Percentiles rank a stretch among this genome's conserved stretches.
These are phyloP conservation scores for Agrochola lychnidis DNA, from an alignment of 2,888 invertebrate genomes.

Conservation along the genomic window DNA sequence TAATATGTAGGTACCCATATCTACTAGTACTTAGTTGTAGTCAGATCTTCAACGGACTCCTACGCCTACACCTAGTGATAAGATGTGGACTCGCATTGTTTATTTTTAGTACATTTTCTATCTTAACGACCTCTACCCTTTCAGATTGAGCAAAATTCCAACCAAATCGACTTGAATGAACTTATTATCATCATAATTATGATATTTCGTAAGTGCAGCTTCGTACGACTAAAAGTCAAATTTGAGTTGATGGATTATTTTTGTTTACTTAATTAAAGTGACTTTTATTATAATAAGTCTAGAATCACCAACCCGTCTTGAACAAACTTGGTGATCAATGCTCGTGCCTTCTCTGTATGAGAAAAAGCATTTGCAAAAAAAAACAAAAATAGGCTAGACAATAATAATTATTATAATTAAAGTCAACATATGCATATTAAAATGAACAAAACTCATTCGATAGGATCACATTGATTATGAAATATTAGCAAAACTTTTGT, in stretches of 20 bases:
- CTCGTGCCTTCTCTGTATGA: no score
- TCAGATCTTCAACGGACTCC: constrained; percentile 39
- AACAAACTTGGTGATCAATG: no score
- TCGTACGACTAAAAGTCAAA: constrained; percentile 1
- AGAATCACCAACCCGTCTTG: no score
- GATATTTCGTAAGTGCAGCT: constrained; percentile 7
- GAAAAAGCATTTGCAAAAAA: no score
- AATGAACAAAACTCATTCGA: neutral
- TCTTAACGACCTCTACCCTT: constrained; percentile 55
- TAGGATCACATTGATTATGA: neutral
- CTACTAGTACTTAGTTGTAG: neutral
- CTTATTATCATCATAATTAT: neutral
- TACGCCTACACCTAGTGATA: constrained; percentile 57
- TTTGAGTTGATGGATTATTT: neutral
- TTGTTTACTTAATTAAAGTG: no score
- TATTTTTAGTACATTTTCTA: constrained; percentile 53
- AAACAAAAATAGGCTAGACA: no score
- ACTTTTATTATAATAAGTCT: no score
- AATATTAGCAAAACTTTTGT: neutral
- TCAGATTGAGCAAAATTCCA: constrained; percentile 56
- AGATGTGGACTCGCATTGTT: constrained; percentile 34
- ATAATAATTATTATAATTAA: no score
- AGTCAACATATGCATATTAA: no score
- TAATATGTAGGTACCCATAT: constrained; percentile 1
- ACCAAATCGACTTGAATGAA: constrained; percentile 33